Percentiles rank a stretch among this genome's conserved stretches.
Conservation (phyloP, 2,113 vertebrate species). For the Pachyramphus minor region DNA sequence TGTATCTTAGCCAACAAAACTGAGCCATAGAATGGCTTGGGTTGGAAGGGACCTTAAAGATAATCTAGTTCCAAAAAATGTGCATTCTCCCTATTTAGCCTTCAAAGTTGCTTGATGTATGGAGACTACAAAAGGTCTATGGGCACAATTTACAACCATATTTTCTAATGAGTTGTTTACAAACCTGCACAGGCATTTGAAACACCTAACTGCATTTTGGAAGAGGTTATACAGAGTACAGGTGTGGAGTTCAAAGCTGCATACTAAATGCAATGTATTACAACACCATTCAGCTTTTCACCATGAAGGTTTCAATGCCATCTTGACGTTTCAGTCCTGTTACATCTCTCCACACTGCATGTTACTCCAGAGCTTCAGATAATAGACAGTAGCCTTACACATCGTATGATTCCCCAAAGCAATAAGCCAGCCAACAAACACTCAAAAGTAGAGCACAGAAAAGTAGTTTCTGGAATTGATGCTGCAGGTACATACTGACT, state of each 20-base stretch:
- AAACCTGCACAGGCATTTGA: not conserved
- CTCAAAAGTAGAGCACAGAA: not conserved
- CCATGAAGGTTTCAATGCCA: not conserved
- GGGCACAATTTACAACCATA: not conserved
- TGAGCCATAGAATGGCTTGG: not conserved
- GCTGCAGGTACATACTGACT: not conserved
- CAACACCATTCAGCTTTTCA: not conserved
- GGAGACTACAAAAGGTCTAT: not conserved
- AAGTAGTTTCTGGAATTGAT: not conserved
- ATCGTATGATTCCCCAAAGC: not conserved
- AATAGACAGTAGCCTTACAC: not conserved
- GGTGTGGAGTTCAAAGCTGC: not conserved
- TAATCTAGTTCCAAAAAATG: not conserved
- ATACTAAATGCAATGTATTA: not conserved
- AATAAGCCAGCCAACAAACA: not conserved
- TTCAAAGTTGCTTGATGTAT: not conserved
- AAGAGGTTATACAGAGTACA: not conserved
- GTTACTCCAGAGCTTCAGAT: not conserved
- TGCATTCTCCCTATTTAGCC: not conserved
- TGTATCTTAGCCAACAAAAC: not conserved
- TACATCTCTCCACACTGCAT: not conserved
- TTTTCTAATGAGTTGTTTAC: not conserved
- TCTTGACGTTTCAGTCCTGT: not conserved
- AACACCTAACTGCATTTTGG: not conserved
- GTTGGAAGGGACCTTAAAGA: not conserved